Conservation (phyloP, 2,888 invertebrate genomes). For the Plebejus argus region DNA sequence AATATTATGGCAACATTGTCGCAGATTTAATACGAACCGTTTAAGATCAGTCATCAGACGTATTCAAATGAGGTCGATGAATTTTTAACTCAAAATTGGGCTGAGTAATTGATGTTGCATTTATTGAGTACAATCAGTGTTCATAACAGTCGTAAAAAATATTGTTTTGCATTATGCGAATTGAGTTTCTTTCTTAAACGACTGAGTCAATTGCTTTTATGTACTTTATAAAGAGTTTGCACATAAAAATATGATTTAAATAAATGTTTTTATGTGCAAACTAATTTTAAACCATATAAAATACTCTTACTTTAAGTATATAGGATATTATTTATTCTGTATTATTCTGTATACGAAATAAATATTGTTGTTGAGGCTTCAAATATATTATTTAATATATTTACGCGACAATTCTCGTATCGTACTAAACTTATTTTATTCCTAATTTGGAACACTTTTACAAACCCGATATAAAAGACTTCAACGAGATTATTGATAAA, state of each 20-base stretch:
- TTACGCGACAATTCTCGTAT: no score
- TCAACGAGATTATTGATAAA: slow-evolving; percentile 16
- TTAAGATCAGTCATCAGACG: slow-evolving; percentile 8
- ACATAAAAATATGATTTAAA: no score
- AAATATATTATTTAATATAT: no score
- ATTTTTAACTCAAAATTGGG: slow-evolving; percentile 26
- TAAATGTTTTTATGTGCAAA: no score
- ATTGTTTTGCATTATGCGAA: neutral
- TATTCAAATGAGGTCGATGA: slow-evolving; percentile 23
- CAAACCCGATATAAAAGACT: neutral
- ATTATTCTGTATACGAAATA: no score
- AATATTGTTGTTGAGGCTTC: no score
- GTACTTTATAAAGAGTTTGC: no score
- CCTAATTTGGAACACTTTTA: neutral
- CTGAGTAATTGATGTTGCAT: slow-evolving; percentile 15
- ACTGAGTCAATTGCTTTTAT: neutral
- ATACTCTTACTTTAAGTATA: no score
- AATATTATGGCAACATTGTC: slow-evolving; percentile 5
- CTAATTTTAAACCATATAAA: no score
- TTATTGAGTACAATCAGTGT: slow-evolving; percentile 36
- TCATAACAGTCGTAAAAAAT: slow-evolving; percentile 6
- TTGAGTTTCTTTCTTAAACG: neutral
- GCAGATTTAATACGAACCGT: slow-evolving; percentile 5
- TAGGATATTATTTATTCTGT: no score
- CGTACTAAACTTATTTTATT: no score